Evolutionary conservation across 2,797 vertebrate genomes (phyloP), one percentile per base, ranked within the genome.

Genomic region (Gobionotothen gibberifrons): DNA sequence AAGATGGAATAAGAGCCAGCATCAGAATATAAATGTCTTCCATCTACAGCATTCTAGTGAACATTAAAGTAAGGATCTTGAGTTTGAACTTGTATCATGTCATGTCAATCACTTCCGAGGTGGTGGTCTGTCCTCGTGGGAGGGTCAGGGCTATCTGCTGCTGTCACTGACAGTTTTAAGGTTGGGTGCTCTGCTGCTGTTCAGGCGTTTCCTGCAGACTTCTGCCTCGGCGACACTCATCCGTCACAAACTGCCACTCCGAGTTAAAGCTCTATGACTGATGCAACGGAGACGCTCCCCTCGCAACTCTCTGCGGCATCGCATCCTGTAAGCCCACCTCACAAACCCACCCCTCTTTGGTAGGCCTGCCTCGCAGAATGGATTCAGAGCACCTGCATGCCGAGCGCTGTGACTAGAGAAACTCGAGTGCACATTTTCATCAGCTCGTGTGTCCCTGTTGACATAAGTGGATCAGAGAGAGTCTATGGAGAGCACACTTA

Each of bases 171-270:
- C 36, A 63, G 65, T 81, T 85, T 77, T 66, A 61, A 56, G 83
- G 67, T 80, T 52, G 74, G 57, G 21, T 72, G 81, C 85, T 68
- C 67, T 26, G 19, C 77, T 53, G 74, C 72, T 51, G 21, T 49
- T 76, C 44, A 64, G 76, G 59, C 73, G 0, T 83, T 63, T 78
- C 81, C 72, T 56, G 55, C 72, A 58, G 76, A 66, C 71, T 43
- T 59, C 58, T 72, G 76, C 75, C 69, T 82, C 62, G 17, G 69
- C 58, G 63, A 80, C 76, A 60, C 58, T 69, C 71, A 39, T 77
- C 71, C 75, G 72, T 83, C 81, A 74, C 17, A 3, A 70, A 53
- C 79, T 81, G 84, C 69, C 79, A 78, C 84, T 86, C 39, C 17
- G 57, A 67, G 46, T 79, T 83, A 72, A 49, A 72, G 66, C 62